phyloP scores from a whole-genome alignment of 1,140 invertebrate genomes.

The Polypedilum vanderplanki region DNA sequence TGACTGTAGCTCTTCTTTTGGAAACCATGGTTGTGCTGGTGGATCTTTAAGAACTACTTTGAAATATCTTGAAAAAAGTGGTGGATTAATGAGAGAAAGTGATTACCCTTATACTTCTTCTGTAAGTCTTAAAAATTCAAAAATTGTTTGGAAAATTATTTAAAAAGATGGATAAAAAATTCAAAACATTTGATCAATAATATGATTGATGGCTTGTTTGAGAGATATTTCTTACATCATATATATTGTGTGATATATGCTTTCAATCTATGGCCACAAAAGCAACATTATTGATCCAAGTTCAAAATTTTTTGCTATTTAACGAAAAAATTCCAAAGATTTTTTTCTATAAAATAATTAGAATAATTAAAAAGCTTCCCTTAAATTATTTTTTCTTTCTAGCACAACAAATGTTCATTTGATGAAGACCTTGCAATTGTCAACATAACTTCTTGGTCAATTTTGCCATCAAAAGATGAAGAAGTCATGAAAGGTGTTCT shows the following conservation, averaged over 20 bases:
- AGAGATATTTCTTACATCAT: too few relatives aligned
- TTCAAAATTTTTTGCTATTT: too few relatives aligned
- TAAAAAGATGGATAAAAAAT: too few relatives aligned
- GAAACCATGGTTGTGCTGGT: slow-evolving; percentile 65
- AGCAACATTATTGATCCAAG: too few relatives aligned
- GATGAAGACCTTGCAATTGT: slow-evolving; percentile 47
- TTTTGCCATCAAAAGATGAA: slow-evolving; percentile 60
- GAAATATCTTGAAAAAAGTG: slow-evolving; percentile 54
- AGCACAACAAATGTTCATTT: slow-evolving; percentile 60
- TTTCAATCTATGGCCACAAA: too few relatives aligned
- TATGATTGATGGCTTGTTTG: too few relatives aligned
- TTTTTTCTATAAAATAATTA: too few relatives aligned
- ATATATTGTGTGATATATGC: too few relatives aligned
- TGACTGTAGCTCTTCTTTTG: slow-evolving; percentile 60
- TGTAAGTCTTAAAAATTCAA: slow-evolving; percentile 46
- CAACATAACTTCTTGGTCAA: slow-evolving; percentile 60
- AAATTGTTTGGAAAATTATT: slow-evolving; percentile 29
- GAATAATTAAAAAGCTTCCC: slow-evolving; percentile 29
- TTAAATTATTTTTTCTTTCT: slow-evolving; percentile 33
- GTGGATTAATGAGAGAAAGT: slow-evolving; percentile 55
- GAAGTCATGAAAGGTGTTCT: slow-evolving; percentile 57
- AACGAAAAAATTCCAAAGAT: too few relatives aligned
- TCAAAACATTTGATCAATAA: too few relatives aligned
- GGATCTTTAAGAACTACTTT: slow-evolving; percentile 65
- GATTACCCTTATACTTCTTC: slow-evolving; percentile 60